Conservation (phyloP, 2,888 invertebrate genomes). For the Patella pellucida region DNA sequence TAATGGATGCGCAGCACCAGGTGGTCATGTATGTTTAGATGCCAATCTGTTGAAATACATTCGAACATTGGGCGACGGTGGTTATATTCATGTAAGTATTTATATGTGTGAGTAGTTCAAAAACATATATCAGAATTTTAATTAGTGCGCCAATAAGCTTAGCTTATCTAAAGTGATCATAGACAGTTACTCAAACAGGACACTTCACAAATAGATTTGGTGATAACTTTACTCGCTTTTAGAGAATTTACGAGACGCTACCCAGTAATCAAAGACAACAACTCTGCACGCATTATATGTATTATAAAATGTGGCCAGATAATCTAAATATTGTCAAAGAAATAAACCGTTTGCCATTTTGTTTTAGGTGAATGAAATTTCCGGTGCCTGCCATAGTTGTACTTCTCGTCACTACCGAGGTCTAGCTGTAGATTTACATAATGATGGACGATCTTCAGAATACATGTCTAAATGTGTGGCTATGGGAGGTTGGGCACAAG, state of each 20-base stretch:
- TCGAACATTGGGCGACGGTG: slow-evolving; percentile 35
- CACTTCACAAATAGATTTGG: too few species aligned
- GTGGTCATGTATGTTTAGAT: slow-evolving; percentile 45
- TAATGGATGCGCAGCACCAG: slow-evolving; percentile 42
- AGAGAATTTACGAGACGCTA: too few species aligned
- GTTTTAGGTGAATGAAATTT: slow-evolving; percentile 49
- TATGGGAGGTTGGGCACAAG: slow-evolving; percentile 42
- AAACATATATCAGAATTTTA: too few species aligned
- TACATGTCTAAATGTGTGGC: slow-evolving; percentile 35
- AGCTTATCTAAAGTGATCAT: too few species aligned
- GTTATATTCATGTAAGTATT: slow-evolving; percentile 42
- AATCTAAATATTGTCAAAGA: neutral
- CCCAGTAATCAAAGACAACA: too few species aligned
- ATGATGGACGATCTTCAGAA: slow-evolving; percentile 30
- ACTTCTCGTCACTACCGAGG: slow-evolving; percentile 48
- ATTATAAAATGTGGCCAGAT: too few species aligned
- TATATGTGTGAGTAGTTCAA: neutral
- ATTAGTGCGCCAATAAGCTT: too few species aligned
- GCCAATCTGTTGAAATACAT: slow-evolving; percentile 40
- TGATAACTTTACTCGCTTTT: too few species aligned
- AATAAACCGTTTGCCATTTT: neutral
- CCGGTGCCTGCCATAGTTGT: slow-evolving; percentile 51
- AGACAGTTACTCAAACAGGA: too few species aligned
- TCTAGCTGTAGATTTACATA: slow-evolving; percentile 45
- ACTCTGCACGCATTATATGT: too few species aligned